Conservation (phyloP, 2,888 invertebrate species). For the Entomobrya proxima region DNA sequence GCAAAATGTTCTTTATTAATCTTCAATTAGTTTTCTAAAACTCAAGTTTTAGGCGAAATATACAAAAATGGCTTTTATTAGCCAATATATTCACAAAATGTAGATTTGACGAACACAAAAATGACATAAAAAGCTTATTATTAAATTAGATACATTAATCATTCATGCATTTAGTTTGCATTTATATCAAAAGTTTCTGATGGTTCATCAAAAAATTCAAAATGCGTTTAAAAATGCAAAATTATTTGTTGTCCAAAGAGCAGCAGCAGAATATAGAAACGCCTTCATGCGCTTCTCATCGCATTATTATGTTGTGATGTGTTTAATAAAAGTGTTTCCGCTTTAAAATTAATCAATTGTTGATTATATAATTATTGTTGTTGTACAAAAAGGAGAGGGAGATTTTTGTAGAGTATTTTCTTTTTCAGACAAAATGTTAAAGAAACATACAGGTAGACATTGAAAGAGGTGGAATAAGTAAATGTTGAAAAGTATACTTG, state of each 20-base stretch:
- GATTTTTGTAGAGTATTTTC: constrained; percentile 1
- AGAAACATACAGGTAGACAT: neutral
- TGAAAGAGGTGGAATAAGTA: neutral
- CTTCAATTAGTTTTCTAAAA: neutral
- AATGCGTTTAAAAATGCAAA: neutral
- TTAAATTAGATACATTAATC: neutral
- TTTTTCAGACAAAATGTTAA: constrained; percentile 27
- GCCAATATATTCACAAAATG: neutral
- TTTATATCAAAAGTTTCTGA: neutral
- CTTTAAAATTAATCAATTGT: constrained; percentile 14
- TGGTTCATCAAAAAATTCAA: neutral
- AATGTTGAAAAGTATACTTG: neutral
- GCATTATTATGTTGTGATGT: constrained; percentile 23
- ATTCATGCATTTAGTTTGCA: neutral
- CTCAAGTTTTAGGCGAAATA: neutral
- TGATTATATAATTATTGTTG: neutral
- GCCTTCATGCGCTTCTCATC: neutral
- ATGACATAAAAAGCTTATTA: neutral
- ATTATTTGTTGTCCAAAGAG: neutral
- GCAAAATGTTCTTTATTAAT: too few species aligned
- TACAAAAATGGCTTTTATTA: too few species aligned
- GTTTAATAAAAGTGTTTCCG: neutral
- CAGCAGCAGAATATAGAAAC: neutral
- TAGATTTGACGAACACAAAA: constrained; percentile 2
- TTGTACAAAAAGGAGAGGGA: constrained; percentile 10